Percentiles rank a stretch among this genome's conserved stretches.
Evolutionary conservation across 2,888 invertebrate genomes (phyloP).

Genomic region (Netelia melanura): DNA sequence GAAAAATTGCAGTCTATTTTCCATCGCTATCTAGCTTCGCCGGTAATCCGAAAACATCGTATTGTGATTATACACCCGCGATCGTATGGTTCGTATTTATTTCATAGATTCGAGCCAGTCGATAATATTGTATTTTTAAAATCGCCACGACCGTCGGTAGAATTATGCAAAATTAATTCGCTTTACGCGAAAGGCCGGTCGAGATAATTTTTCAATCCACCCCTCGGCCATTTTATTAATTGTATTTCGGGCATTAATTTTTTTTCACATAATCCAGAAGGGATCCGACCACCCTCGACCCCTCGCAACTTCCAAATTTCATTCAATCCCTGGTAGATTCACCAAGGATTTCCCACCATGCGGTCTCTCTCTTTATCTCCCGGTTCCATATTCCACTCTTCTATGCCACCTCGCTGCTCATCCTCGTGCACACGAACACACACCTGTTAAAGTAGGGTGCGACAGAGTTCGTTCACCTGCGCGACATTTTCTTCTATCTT

Average conservation of each 20-base stretch:
- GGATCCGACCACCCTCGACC: slow-evolving; percentile 29
- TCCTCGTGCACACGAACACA: slow-evolving; percentile 40
- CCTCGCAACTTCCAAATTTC: slow-evolving; percentile 61
- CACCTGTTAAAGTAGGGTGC: slow-evolving; percentile 65
- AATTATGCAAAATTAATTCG: slow-evolving; percentile 66
- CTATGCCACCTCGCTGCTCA: slow-evolving; percentile 47
- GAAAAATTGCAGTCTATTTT: slow-evolving; percentile 50
- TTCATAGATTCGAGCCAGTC: slow-evolving; percentile 26
- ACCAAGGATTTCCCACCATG: slow-evolving; percentile 54
- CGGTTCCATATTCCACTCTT: slow-evolving; percentile 22
- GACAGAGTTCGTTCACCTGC: slow-evolving; percentile 79
- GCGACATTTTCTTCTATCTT: slow-evolving; percentile 75
- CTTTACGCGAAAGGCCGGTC: slow-evolving; percentile 33
- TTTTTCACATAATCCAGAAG: slow-evolving; percentile 55
- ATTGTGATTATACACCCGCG: neutral
- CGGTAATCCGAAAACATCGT: slow-evolving; percentile 58
- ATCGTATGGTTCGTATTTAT: slow-evolving; percentile 25
- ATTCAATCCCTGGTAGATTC: slow-evolving; percentile 56
- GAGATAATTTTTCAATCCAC: slow-evolving; percentile 58
- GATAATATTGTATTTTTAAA: slow-evolving; percentile 12
- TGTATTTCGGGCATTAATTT: slow-evolving; percentile 57
- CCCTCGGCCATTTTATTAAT: slow-evolving; percentile 57
- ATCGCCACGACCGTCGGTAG: slow-evolving; percentile 23
- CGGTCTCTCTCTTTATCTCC: slow-evolving; percentile 45
- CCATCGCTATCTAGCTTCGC: slow-evolving; percentile 31